Conservation (phyloP, 2,113 vertebrate genomes). For the Megaptera novaeangliae region DNA sequence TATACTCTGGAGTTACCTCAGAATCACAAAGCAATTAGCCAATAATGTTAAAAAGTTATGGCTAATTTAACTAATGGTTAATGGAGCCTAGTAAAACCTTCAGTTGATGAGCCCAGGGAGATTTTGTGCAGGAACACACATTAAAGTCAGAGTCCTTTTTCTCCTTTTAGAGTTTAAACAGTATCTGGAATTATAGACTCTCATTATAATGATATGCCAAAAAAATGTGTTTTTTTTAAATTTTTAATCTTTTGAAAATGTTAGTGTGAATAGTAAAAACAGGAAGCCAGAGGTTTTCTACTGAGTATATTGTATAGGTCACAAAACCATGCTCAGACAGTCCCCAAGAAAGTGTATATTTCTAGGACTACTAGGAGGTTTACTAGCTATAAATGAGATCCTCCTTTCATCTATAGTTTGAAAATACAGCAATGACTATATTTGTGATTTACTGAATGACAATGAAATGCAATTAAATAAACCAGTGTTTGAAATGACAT, state of each 20-base stretch:
- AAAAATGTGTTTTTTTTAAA: neutral
- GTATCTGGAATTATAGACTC: constrained; percentile 18
- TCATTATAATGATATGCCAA: neutral
- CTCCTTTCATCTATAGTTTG: neutral
- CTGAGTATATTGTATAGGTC: neutral
- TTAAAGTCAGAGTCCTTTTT: constrained; percentile 71
- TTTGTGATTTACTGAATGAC: neutral
- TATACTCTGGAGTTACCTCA: constrained; percentile 75
- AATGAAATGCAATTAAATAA: constrained; percentile 14
- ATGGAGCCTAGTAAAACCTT: constrained; percentile 78
- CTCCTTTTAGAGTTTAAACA: constrained; percentile 74
- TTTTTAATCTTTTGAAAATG: neutral
- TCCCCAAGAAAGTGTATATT: neutral
- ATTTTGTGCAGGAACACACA: constrained; percentile 69
- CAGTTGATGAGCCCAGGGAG: constrained; percentile 78
- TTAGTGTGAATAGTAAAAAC: neutral
- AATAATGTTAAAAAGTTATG: constrained; percentile 82
- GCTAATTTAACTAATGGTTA: constrained; percentile 84
- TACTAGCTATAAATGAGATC: neutral
- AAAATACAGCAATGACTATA: constrained; percentile 23
- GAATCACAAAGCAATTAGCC: constrained; percentile 81
- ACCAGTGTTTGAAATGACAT: constrained; percentile 12
- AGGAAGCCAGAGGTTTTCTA: neutral
- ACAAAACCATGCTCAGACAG: neutral
- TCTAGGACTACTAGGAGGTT: neutral